A percentile compares a stretch with the other conserved stretches of the same genome.
Evolutionary conservation across 2,888 invertebrate species (phyloP).

Genomic region (Eristalinus sepulchralis): DNA sequence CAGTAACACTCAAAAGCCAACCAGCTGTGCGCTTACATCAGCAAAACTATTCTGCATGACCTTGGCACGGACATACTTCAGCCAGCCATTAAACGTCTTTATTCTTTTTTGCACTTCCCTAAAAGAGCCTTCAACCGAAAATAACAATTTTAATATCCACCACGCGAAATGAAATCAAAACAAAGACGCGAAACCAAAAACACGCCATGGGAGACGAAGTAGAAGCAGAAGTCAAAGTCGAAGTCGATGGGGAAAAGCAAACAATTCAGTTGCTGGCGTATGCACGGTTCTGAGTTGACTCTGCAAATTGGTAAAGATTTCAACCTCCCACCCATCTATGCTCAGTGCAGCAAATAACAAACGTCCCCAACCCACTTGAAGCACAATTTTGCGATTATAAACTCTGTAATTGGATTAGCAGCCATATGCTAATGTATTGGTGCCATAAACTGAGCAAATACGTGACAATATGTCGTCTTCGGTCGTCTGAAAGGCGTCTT

Average conservation of each 20-base stretch:
- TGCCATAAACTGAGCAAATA: not conserved
- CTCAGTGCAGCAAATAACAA: slow-evolving; percentile 15
- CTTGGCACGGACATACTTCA: not conserved
- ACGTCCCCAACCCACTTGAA: not conserved
- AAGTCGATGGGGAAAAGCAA: not conserved
- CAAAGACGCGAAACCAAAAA: not conserved
- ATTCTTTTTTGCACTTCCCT: not conserved
- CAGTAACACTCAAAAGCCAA: not conserved
- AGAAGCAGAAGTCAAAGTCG: not conserved
- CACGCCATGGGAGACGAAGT: not conserved
- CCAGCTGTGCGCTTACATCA: not conserved
- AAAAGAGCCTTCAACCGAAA: not conserved
- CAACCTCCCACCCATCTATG: not conserved
- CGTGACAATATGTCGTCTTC: slow-evolving; percentile 12
- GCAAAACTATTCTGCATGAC: not conserved
- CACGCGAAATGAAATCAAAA: slow-evolving; percentile 10
- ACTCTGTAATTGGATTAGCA: slow-evolving; percentile 34
- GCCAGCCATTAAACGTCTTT: not conserved
- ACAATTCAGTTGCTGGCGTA: not conserved
- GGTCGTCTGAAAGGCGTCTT: not conserved
- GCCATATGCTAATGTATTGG: slow-evolving; percentile 16
- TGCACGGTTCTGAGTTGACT: not conserved
- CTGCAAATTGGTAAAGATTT: slow-evolving; percentile 19
- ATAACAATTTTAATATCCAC: slow-evolving; percentile 7
- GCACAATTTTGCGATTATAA: slow-evolving; percentile 6